Evolutionary conservation across 2,797 vertebrate genomes (phyloP).

Genomic region (Etheostoma nigrum): DNA sequence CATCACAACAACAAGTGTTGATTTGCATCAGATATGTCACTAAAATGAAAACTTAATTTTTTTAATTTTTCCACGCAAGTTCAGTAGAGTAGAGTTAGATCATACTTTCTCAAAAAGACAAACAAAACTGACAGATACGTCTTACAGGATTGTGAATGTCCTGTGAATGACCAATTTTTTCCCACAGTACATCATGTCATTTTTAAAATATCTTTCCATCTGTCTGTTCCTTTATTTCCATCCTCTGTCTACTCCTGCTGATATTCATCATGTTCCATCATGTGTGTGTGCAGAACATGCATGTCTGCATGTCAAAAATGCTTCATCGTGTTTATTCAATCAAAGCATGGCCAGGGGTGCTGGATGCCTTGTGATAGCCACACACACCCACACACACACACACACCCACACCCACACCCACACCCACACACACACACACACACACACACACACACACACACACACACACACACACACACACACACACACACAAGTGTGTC

Average conservation of each 20-base stretch:
- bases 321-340: slow-evolving; percentile 53
- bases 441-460: too few species aligned
- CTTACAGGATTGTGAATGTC: slow-evolving; percentile 16
- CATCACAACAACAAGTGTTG: neutral
- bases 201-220: neutral
- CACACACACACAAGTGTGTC: too few species aligned
- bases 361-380: slow-evolving; percentile 18
- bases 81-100: neutral
- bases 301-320: slow-evolving; percentile 30
- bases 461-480: too few species aligned
- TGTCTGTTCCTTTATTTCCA: slow-evolving; percentile 3
- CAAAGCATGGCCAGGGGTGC: slow-evolving; percentile 25
- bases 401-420: too few species aligned
- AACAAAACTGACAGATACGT: neutral
- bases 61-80: neutral
- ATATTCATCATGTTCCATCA: slow-evolving; percentile 49
- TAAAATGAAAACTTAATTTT: too few species aligned
- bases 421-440: too few species aligned
- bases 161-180: too few species aligned
- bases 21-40: neutral
- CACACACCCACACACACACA: too few species aligned
- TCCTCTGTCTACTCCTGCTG: slow-evolving; percentile 24
- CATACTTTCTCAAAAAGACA: neutral
- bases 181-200: slow-evolving; percentile 24
- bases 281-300: slow-evolving; percentile 1